These are phyloP conservation scores for Morbakka virulenta DNA, from an alignment of 30 jellyfish, hydroid and myxozoan species.

Conservation along the genomic window DNA sequence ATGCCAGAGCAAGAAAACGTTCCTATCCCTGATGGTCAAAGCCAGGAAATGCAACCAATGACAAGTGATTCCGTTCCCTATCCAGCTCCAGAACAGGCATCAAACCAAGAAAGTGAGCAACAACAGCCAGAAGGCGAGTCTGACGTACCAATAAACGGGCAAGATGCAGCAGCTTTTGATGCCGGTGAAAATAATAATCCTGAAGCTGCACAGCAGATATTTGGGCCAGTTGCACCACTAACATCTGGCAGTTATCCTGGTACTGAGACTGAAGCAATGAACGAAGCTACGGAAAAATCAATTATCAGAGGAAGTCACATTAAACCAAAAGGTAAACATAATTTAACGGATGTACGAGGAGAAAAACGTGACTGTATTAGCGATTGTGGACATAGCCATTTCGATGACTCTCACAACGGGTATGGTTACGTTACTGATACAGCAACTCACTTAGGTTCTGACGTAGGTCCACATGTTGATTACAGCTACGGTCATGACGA, in stretches of 20 bases:
- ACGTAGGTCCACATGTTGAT: conserved; percentile 9
- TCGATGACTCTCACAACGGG: conserved; percentile 30
- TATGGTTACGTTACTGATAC: background rate
- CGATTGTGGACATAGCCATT: conserved; percentile 26
- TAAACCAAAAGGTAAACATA: background rate
- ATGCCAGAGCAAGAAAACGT: background rate
- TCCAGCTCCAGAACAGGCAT: background rate
- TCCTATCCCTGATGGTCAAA: background rate
- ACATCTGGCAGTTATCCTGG: conserved; percentile 52
- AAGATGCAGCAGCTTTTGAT: background rate
- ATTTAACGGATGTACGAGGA: too few species aligned
- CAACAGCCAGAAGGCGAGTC: background rate
- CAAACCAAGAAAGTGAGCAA: background rate
- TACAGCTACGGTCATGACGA: conserved; percentile 30
- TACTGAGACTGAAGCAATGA: conserved; percentile 40
- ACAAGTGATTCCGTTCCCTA: background rate
- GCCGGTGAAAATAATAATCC: background rate
- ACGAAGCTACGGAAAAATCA: conserved; percentile 50
- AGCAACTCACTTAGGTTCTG: background rate
- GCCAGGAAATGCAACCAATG: background rate
- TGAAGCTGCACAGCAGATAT: conserved; percentile 4
- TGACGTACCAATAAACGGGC: background rate
- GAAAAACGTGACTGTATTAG: conserved; percentile 17
- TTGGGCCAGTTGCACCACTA: conserved; percentile 64
- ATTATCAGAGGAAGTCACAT: background rate